Evolutionary conservation across 2,888 invertebrate genomes (phyloP).

Genomic region (Clitarchus hookeri): DNA sequence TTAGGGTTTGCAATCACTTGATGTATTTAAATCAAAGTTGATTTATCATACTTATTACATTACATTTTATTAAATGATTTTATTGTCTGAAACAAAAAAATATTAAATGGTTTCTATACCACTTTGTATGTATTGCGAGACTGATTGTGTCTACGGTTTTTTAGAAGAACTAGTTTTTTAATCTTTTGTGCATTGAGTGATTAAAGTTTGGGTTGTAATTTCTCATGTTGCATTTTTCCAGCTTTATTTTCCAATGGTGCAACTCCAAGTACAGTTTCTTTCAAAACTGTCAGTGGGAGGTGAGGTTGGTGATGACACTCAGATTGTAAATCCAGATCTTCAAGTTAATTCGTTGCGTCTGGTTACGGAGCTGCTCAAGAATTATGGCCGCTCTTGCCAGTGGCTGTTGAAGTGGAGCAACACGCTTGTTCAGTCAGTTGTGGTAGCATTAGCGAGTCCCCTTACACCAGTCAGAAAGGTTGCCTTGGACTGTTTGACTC

Average conservation of each 20-base stretch:
- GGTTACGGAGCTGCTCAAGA: slow-evolving; percentile 41
- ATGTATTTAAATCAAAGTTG: no score
- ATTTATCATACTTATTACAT: no score
- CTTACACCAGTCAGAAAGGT: slow-evolving; percentile 61
- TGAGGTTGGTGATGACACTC: slow-evolving; percentile 51
- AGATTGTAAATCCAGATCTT: slow-evolving; percentile 50
- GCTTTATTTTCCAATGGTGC: slow-evolving; percentile 54
- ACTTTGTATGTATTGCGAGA: no score
- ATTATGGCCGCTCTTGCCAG: slow-evolving; percentile 46
- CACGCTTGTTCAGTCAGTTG: slow-evolving; percentile 58
- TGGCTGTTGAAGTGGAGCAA: slow-evolving; percentile 41
- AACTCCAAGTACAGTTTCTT: slow-evolving; percentile 61
- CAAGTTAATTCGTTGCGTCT: slow-evolving; percentile 58
- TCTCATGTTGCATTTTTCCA: slow-evolving; percentile 48
- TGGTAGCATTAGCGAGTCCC: slow-evolving; percentile 64
- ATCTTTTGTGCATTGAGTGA: no score
- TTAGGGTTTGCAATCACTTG: no score
- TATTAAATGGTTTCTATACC: no score
- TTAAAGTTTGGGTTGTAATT: no score
- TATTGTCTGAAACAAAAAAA: no score
- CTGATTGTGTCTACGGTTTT: no score
- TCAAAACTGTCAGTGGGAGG: slow-evolving; percentile 62
- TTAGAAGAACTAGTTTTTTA: no score
- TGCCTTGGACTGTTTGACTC: slow-evolving; percentile 60
- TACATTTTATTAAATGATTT: no score